phyloP scores from a whole-genome alignment of 2,888 invertebrate genomes.

The Pteria penguin region DNA sequence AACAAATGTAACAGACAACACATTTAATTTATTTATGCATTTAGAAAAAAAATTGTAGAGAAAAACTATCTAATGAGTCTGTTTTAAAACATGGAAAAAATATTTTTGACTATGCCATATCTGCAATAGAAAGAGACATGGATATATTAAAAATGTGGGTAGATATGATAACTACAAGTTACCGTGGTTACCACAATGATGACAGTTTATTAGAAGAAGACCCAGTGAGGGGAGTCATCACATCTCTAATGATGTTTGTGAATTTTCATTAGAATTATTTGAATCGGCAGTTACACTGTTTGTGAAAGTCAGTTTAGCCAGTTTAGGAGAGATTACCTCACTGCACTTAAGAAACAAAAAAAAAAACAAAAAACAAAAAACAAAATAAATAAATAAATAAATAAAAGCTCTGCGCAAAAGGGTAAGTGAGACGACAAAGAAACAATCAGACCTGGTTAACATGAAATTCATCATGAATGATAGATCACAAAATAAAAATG shows the following conservation, averaged over 20 bases:
- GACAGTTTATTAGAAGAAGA: neutral
- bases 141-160: conserved; percentile 18
- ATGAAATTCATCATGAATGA: conserved; percentile 17
- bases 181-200: neutral
- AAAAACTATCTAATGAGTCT: conserved; percentile 8
- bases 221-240: neutral
- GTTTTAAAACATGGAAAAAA: neutral
- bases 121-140: neutral
- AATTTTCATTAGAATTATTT: neutral
- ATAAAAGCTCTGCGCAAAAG: conserved; percentile 4
- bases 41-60: conserved; percentile 12
- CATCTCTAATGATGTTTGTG: neutral
- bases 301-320: neutral
- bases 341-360: conserved; percentile 1
- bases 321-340: conserved; percentile 6
- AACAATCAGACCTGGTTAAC: neutral
- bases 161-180: conserved; percentile 2
- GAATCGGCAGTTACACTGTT: neutral
- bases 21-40: conserved; percentile 18
- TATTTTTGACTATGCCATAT: neutral
- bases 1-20: conserved; percentile 16
- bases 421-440: neutral
- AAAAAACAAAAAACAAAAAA: too few relatives aligned
- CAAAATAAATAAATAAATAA: too few relatives aligned
- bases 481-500: neutral